Evolutionary conservation across 2,113 vertebrate genomes (phyloP).

Genomic region (Sitta europaea): DNA sequence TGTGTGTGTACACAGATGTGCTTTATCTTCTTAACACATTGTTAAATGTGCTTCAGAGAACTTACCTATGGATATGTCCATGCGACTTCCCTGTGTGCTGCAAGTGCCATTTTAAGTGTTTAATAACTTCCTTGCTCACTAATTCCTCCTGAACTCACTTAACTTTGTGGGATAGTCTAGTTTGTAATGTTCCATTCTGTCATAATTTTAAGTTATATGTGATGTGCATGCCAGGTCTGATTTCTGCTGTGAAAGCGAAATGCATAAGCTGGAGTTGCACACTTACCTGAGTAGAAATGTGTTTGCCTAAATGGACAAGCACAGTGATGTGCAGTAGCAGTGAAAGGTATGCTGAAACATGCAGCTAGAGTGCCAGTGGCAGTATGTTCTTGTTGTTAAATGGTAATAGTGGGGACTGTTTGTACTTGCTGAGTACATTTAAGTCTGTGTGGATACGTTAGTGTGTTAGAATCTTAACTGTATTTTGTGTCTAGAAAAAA

Average conservation of each 20-base stretch:
- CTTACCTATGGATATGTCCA: rapidly evolving
- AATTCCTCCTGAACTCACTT: background rate
- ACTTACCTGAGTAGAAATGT: background rate
- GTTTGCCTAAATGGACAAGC: background rate
- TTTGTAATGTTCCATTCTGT: background rate
- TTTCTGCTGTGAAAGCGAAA: background rate
- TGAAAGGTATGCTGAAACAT: background rate
- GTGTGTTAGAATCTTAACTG: background rate
- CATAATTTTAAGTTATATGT: background rate
- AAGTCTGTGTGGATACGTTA: background rate
- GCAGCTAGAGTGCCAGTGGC: background rate
- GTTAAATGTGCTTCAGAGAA: background rate
- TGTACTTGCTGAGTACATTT: background rate
- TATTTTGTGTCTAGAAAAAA: background rate
- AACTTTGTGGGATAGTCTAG: background rate
- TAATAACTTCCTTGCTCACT: background rate
- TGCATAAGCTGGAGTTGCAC: background rate
- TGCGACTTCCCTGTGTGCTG: background rate
- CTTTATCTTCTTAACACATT: background rate
- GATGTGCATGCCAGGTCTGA: background rate
- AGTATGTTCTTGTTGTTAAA: background rate
- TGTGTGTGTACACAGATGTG: too few relatives aligned
- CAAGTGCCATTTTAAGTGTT: background rate
- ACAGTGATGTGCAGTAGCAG: background rate
- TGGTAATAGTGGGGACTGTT: background rate